phyloP scores from a whole-genome alignment of 2,113 vertebrate species.

The Verasper variegatus region DNA sequence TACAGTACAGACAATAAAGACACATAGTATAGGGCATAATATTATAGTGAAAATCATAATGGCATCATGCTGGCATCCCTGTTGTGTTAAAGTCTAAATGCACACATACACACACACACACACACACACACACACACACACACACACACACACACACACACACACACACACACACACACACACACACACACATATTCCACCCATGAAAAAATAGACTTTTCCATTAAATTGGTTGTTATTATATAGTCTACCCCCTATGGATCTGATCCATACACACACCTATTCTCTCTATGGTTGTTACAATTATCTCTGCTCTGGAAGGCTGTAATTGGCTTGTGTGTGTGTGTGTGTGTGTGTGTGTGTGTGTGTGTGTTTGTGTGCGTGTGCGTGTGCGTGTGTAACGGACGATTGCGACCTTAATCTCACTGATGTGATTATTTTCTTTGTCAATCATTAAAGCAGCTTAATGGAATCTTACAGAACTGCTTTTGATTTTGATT shows the following conservation, averaged over 20 bases:
- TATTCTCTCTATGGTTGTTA: conserved; percentile 44
- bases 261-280: conserved; percentile 65
- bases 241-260: conserved; percentile 71
- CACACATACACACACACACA: conserved; percentile 33
- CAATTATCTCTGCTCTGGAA: conserved; percentile 63
- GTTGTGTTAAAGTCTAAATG: conserved; percentile 29
- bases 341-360: background rate
- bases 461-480: no score
- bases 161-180: no score
- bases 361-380: background rate
- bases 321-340: conserved; percentile 53
- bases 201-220: conserved; percentile 61
- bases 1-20: conserved; percentile 59
- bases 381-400: background rate
- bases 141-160: conserved; percentile 12
- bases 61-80: conserved; percentile 59
- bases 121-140: conserved; percentile 30
- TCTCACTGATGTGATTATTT: conserved; percentile 50
- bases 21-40: conserved; percentile 50
- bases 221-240: conserved; percentile 79
- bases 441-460: background rate
- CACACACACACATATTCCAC: conserved; percentile 29
- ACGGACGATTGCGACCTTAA: conserved; percentile 23
- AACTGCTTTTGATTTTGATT: background rate
- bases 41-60: conserved; percentile 60